Evolutionary conservation across 2,113 vertebrate genomes (phyloP), one percentile per base, ranked within the genome.

Genomic region (Grallaria varia): DNA sequence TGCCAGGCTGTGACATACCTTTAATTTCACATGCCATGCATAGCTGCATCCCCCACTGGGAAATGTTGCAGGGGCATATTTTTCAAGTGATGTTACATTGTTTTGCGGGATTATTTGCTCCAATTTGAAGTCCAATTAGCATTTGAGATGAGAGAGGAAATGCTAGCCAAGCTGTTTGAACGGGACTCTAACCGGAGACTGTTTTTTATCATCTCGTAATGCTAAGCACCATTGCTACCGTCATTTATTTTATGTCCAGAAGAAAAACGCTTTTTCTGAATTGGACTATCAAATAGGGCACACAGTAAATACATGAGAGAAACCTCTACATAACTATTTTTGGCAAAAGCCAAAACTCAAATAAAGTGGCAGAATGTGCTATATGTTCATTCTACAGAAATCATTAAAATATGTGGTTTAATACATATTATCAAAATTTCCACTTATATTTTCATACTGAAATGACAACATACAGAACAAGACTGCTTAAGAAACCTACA

Each of bases 41-140:
- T 23, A 83, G 25, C 77, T 88, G 78, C 75, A 42, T 31, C 60
- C 75, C 84, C 71, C 44, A 45, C 58, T 33, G 80, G 23, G 90
- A 93, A 89, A 81, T 20, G 47, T 30, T 78, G 56, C 90, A 89
- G 74, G 63, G 73, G 21, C 25, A 24, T 30, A 56, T 52, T 83
- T 90, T 90, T 64, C 44, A 71, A 77, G 92, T 86, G 88, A 60
- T 0, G 4, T 64, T 56, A 78, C 33, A 25, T 12, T 80, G 64
- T 59, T 81, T 55, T 77, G 35, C 68, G 76, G 59, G 77, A 63
- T 24, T 91, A 33, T 64, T 84, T 93, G 56, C 83, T 90, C n/a
- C 71, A 60, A 37, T 67, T 90, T 89, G 55, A 93, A 94, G 86
- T 56, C 60, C 37, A 94, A 59, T 91, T 92, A 89, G 86, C 76